phyloP scores from a whole-genome alignment of 2,888 invertebrate species.

The Cephus rjabovi region DNA sequence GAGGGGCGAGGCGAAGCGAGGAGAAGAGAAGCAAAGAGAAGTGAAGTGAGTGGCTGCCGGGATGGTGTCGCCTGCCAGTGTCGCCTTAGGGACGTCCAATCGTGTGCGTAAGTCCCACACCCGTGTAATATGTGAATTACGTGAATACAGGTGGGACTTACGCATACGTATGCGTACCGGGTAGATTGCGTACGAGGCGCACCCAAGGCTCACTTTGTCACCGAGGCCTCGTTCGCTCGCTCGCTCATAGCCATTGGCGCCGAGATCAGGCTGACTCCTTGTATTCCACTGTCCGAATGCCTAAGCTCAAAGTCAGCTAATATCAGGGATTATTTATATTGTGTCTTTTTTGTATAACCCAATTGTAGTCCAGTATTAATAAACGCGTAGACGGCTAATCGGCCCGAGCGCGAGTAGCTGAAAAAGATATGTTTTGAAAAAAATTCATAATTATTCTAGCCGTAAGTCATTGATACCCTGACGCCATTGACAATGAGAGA shows the following conservation, averaged over 20 bases:
- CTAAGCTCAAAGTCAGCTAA: neutral
- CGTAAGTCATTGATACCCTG: conserved; percentile 4
- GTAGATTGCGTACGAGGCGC: conserved; percentile 42
- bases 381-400: neutral
- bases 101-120: neutral
- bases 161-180: conserved; percentile 18
- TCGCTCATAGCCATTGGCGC: conserved; percentile 23
- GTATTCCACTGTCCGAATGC: neutral
- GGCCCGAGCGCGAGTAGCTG: neutral
- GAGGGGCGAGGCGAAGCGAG: neutral
- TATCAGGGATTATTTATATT: neutral
- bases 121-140: conserved; percentile 19
- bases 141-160: conserved; percentile 29
- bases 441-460: neutral
- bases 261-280: conserved; percentile 2
- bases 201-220: conserved; percentile 59
- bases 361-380: neutral
- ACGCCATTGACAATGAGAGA: conserved; percentile 6
- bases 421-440: neutral
- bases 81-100: neutral
- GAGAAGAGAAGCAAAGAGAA: neutral
- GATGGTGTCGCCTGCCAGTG: conserved; percentile 1
- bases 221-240: conserved; percentile 45
- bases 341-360: neutral
- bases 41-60: conserved; percentile 23